phyloP scores from a whole-genome alignment of 2,113 vertebrate species.

The Theropithecus gelada region DNA sequence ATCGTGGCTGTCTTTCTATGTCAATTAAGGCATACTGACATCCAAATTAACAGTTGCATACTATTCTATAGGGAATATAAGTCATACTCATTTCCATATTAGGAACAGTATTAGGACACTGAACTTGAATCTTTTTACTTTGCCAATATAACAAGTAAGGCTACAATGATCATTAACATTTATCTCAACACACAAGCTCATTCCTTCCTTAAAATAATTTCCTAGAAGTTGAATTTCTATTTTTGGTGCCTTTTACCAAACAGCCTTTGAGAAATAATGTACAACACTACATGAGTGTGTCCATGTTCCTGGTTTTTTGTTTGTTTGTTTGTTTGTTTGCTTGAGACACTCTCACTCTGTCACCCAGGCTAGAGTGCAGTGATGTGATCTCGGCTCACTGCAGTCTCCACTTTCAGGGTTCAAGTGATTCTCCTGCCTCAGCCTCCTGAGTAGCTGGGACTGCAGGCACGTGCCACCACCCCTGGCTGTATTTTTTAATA shows the following conservation, averaged over 20 bases:
- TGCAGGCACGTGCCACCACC: too few species aligned
- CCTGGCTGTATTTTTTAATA: too few species aligned
- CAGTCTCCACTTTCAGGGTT: too few species aligned
- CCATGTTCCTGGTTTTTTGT: constrained; percentile 1
- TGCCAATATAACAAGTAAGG: not conserved
- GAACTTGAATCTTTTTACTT: constrained; percentile 9
- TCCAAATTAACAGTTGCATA: not conserved
- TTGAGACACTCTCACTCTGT: too few species aligned
- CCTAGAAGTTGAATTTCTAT: not conserved
- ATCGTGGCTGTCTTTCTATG: not conserved
- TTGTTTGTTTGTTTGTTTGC: too few species aligned
- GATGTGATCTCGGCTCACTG: too few species aligned
- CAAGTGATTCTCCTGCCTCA: too few species aligned
- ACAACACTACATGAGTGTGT: not conserved
- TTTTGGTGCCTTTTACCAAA: not conserved
- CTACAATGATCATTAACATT: not conserved
- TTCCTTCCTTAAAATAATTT: not conserved
- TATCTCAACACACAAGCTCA: not conserved
- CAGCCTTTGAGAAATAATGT: not conserved
- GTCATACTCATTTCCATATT: not conserved
- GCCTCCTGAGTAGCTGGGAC: too few species aligned
- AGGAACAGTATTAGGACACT: not conserved
- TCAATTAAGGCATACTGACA: not conserved
- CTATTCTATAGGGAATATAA: not conserved
- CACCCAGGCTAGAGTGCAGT: too few species aligned